phyloP scores from a whole-genome alignment of 2,113 vertebrate genomes.

The Tychaedon coryphoeus region DNA sequence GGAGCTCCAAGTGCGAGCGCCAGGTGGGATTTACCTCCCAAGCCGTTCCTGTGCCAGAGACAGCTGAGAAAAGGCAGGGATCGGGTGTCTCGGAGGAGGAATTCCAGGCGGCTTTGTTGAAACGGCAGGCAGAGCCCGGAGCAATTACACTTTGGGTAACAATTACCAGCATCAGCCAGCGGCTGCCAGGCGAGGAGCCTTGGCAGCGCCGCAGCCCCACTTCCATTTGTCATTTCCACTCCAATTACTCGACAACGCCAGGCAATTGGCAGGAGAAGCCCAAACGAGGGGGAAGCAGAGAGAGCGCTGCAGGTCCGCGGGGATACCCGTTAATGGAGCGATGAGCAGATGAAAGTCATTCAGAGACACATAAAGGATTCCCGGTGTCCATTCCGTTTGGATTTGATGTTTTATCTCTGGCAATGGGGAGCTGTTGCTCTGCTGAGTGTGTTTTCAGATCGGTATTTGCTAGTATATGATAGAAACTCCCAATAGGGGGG shows the following conservation, averaged over 20 bases:
- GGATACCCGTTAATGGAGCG: not conserved
- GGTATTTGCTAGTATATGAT: not conserved
- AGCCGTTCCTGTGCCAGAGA: not conserved
- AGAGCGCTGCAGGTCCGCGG: not conserved
- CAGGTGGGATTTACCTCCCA: not conserved
- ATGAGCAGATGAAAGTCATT: conserved; percentile 20
- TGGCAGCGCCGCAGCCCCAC: conserved; percentile 48
- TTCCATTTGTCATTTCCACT: conserved; percentile 58
- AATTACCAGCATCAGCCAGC: conserved; percentile 44
- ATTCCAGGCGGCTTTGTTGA: conserved; percentile 12
- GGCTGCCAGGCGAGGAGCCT: conserved; percentile 45
- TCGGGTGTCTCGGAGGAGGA: conserved; percentile 15
- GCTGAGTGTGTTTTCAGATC: not conserved
- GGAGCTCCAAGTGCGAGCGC: not conserved
- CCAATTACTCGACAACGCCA: conserved; percentile 55
- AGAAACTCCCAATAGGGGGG: not conserved
- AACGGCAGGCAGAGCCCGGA: conserved; percentile 20
- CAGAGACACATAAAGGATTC: not conserved
- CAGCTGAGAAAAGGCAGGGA: conserved; percentile 1
- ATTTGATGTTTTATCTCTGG: not conserved
- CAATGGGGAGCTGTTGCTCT: not conserved
- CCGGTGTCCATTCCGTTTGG: not conserved
- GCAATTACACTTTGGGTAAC: conserved; percentile 65
- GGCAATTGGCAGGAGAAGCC: conserved; percentile 42
- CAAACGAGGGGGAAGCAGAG: conserved; percentile 1